phyloP scores from a whole-genome alignment of 1,140 invertebrate genomes.

The Lepidurus apus region DNA sequence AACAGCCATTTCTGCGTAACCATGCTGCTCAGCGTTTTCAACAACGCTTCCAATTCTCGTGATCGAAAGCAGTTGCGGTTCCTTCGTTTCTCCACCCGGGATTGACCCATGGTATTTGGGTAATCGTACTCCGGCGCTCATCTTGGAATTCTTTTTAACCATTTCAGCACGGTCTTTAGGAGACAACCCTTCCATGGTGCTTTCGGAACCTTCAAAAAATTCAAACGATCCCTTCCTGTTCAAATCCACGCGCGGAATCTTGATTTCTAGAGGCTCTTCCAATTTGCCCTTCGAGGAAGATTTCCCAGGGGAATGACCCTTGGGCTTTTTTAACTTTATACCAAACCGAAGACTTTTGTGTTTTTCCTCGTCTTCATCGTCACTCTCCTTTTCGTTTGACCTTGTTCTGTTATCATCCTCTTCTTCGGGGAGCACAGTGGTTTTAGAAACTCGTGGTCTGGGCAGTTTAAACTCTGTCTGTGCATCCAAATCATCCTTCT shows the following conservation, averaged over 20 bases:
- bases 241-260: constrained; percentile 1
- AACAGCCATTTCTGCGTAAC: neutral
- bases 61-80: neutral
- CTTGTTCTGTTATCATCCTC: neutral
- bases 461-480: neutral
- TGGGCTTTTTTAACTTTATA: constrained; percentile 31
- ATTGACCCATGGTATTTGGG: neutral
- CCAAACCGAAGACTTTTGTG: constrained; percentile 25
- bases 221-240: neutral
- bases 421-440: neutral
- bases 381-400: neutral
- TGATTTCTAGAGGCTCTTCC: neutral
- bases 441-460: neutral
- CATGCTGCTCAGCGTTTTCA: neutral
- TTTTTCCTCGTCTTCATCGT: neutral
- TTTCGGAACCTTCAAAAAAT: neutral
- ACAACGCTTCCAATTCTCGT: neutral
- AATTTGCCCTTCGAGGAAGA: neutral
- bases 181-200: constrained; percentile 25
- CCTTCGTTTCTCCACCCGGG: neutral
- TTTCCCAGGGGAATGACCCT: neutral
- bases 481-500: neutral
- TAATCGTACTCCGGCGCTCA: constrained; percentile 27
- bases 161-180: constrained; percentile 30
- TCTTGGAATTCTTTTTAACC: constrained; percentile 24